Evolutionary conservation across 2,888 invertebrate genomes (phyloP), one percentile per base, ranked within the genome.

Genomic region (Mesorhabditis belari): DNA sequence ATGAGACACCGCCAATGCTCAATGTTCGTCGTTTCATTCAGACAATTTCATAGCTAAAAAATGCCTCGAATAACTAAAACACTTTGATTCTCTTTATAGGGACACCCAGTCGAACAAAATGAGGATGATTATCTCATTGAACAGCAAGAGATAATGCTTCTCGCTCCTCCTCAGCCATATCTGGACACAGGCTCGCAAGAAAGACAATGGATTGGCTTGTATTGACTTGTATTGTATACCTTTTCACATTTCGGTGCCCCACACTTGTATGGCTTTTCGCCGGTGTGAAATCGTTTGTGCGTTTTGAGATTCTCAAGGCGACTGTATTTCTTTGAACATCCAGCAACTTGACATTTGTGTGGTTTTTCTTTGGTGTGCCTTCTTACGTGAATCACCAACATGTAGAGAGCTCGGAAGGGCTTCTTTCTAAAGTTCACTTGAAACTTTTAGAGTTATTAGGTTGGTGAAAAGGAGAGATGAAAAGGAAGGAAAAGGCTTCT

Each of bases 341-440:
- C 92, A 83, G 93, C 92, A 82, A 95, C 95, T 60, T 93, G 93
- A 86, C 98, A 98, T 83, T 91, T 92, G 82, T 96, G 95, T 0
- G 98, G 96, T 82, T 96, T 96, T 85, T 98, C 96, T 3, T 96
- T 96, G 0, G 96, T 98, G 82, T 94, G 98, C 57, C 94, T 85
- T 62, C 96, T 86, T 92, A 98, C 95, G 81, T 98, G 98, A 0
- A 98, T 95, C 0, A 96, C 94, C 72, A 98, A 85, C 96, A 98
- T 98, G 83, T 98, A 98, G 81, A 95, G 94, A 0, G 98, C 96
- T 82, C 96, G 96, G 84, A 73, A 70, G 49, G 67, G 66, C 52
- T 72, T 68, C 28, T 58, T 58, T 5, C 70, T 61, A 50, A 68
- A 68, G 53, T n/a, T n/a, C n/a, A n/a, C n/a, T n/a, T n/a, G n/a